phyloP scores from a whole-genome alignment of 2,113 vertebrate species.

The Ctenodactylus gundi region DNA sequence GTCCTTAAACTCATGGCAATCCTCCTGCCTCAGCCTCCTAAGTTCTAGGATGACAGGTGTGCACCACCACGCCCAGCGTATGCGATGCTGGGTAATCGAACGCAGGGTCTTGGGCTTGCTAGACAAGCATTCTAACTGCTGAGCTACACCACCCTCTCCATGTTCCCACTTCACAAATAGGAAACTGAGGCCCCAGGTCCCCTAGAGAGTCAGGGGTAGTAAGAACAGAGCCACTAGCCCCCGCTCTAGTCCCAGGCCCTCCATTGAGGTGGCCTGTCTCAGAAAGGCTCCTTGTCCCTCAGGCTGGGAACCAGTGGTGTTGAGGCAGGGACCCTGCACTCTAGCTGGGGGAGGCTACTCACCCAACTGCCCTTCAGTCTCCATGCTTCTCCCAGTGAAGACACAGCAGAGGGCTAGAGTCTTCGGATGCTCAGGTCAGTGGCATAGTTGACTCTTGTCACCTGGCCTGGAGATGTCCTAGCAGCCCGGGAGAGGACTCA shows the following conservation, averaged over 20 bases:
- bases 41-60: too few species aligned
- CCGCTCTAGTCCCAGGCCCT: neutral
- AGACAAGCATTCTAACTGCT: too few species aligned
- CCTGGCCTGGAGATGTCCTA: neutral
- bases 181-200: neutral
- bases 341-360: neutral
- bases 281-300: neutral
- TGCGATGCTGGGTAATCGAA: too few species aligned
- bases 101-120: too few species aligned
- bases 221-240: neutral
- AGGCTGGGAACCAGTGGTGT: too few species aligned
- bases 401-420: neutral
- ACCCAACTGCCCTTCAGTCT: too few species aligned
- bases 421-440: neutral
- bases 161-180: neutral
- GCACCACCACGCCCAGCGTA: too few species aligned
- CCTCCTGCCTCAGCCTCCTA: too few species aligned
- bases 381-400: neutral
- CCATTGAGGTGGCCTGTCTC: neutral
- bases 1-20: too few species aligned
- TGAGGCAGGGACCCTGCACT: neutral
- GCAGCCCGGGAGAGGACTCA: neutral
- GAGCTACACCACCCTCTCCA: too few species aligned
- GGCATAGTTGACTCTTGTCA: fast-evolving
- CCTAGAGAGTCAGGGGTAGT: fast-evolving